phyloP scores from a whole-genome alignment of 2,888 invertebrate genomes.

The Byasa hedistus region DNA sequence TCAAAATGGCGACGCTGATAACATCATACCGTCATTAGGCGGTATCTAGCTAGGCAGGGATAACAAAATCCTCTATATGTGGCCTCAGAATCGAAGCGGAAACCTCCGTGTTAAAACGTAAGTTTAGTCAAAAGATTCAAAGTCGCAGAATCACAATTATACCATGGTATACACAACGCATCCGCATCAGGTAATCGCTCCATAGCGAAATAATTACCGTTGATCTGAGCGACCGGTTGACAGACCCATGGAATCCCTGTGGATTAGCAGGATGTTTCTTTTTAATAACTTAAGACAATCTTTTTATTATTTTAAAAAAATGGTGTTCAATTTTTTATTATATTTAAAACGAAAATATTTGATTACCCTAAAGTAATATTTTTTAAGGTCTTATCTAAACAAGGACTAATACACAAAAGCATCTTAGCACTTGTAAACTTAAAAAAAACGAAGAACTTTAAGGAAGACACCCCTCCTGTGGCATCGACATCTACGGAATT shows the following conservation, averaged over 20 bases:
- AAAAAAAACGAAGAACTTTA: neutral
- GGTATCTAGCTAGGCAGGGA: neutral
- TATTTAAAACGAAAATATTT: too few relatives aligned
- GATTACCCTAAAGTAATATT: neutral
- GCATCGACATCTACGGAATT: neutral
- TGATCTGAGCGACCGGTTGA: too few relatives aligned
- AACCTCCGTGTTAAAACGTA: neutral
- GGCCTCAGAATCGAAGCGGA: neutral
- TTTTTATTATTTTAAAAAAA: too few relatives aligned
- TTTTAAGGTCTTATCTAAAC: constrained; percentile 40
- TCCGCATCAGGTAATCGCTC: too few relatives aligned
- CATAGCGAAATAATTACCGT: too few relatives aligned
- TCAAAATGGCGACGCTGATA: neutral
- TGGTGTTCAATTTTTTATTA: neutral
- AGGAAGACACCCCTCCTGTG: neutral
- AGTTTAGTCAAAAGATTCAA: neutral
- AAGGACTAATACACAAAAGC: constrained; percentile 15
- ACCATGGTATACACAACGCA: too few relatives aligned
- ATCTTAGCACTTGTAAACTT: neutral
- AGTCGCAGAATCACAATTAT: too few relatives aligned
- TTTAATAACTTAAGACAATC: too few relatives aligned
- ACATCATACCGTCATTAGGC: neutral
- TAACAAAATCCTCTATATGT: neutral
- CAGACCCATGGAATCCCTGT: too few relatives aligned
- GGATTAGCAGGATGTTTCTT: too few relatives aligned